Evolutionary conservation across 2,888 invertebrate species (phyloP).

Genomic region (Drosophila prolongata): DNA sequence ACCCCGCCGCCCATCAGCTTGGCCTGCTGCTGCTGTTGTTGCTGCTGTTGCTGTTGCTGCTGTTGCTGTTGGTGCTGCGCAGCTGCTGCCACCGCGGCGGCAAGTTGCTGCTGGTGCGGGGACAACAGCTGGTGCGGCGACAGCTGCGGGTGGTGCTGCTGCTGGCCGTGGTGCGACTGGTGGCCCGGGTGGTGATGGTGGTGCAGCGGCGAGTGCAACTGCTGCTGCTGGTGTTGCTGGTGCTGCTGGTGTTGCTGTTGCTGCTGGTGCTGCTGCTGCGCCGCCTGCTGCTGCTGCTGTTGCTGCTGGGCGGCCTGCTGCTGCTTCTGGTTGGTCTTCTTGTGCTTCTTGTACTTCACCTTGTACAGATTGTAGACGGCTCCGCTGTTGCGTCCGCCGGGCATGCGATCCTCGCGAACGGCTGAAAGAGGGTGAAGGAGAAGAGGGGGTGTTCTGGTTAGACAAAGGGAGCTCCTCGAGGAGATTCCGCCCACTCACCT

Average conservation of each 20-base stretch:
- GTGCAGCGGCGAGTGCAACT: slow-evolving; percentile 74
- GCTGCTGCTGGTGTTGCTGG: slow-evolving; percentile 83
- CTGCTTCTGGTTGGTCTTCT: slow-evolving; percentile 90
- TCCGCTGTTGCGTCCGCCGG: slow-evolving; percentile 99
- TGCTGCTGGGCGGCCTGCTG: slow-evolving; percentile 84
- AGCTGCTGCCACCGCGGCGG: slow-evolving; percentile 80
- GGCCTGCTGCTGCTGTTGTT: slow-evolving; percentile 65
- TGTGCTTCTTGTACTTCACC: slow-evolving; percentile 99
- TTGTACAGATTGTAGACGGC: slow-evolving; percentile 99
- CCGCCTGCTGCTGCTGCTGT: slow-evolving; percentile 84
- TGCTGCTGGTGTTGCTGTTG: slow-evolving; percentile 86
- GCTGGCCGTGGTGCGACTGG: slow-evolving; percentile 78
- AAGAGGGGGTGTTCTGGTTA: background rate
- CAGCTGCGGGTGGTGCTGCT: slow-evolving; percentile 80
- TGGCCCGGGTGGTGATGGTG: slow-evolving; percentile 85
- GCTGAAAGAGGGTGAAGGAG: slow-evolving; percentile 86
- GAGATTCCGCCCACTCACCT: slow-evolving; percentile 86
- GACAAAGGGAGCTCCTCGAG: background rate
- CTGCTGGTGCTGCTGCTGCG: slow-evolving; percentile 84
- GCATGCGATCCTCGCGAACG: slow-evolving; percentile 99
- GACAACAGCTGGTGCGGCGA: slow-evolving; percentile 78
- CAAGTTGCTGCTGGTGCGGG: slow-evolving; percentile 81
- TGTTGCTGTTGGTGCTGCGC: slow-evolving; percentile 80
- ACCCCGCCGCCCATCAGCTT: slow-evolving; percentile 59
- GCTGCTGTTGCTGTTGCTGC: slow-evolving; percentile 72